phyloP scores from a whole-genome alignment of 2,797 vertebrate species.

The Orestias chungarensis region DNA sequence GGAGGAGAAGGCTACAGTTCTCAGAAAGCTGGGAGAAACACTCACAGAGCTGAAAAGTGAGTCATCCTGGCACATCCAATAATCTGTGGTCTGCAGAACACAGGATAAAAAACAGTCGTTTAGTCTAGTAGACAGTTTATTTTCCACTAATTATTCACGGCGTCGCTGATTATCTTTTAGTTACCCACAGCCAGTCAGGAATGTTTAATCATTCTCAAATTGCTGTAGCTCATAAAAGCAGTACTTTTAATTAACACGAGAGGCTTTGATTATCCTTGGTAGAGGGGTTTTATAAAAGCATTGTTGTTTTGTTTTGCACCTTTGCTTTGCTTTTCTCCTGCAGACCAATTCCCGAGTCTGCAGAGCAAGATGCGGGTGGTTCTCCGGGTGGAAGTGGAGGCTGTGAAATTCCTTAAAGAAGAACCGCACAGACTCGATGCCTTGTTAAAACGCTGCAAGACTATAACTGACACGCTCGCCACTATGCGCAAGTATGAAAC shows the following conservation, averaged over 20 bases:
- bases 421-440: slow-evolving; percentile 94
- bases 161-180: slow-evolving; percentile 50
- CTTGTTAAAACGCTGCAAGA: slow-evolving; percentile 94
- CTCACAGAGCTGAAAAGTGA: slow-evolving; percentile 96
- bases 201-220: slow-evolving; percentile 48
- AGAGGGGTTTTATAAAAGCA: neutral
- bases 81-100: slow-evolving; percentile 33
- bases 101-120: slow-evolving; percentile 30
- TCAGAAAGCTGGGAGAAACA: slow-evolving; percentile 95
- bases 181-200: slow-evolving; percentile 49
- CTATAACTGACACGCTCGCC: slow-evolving; percentile 89
- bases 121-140: slow-evolving; percentile 51
- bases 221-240: slow-evolving; percentile 13
- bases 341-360: slow-evolving; percentile 95
- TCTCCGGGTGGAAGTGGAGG: slow-evolving; percentile 96
- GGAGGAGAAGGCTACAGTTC: slow-evolving; percentile 91
- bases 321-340: slow-evolving; percentile 9
- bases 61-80: slow-evolving; percentile 55
- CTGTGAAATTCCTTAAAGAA: slow-evolving; percentile 98
- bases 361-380: slow-evolving; percentile 99
- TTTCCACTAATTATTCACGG: slow-evolving; percentile 56
- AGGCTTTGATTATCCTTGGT: slow-evolving; percentile 13
- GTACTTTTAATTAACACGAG: slow-evolving; percentile 17
- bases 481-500: slow-evolving; percentile 85
- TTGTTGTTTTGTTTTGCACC: slow-evolving; percentile 4